Percentiles rank a stretch among this genome's conserved stretches.
These are phyloP conservation scores for Hemicrepidius hirtus DNA, from an alignment of 2,888 invertebrate genomes.

Conservation along the genomic window DNA sequence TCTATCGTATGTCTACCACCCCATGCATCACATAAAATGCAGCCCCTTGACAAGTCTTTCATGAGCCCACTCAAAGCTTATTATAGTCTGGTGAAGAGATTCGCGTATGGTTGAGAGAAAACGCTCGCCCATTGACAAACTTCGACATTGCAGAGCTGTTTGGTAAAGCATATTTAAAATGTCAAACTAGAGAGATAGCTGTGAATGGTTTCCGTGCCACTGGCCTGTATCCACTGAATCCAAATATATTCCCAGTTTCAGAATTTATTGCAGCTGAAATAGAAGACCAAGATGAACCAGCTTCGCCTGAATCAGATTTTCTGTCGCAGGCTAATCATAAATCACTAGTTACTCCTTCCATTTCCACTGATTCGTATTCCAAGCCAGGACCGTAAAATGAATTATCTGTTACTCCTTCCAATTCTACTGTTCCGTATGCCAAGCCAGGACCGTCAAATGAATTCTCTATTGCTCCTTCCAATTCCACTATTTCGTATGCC, in stretches of 20 bases:
- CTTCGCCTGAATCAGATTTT: too few species aligned
- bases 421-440: neutral
- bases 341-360: neutral
- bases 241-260: conserved; percentile 52
- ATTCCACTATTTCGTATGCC: neutral
- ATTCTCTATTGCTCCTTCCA: neutral
- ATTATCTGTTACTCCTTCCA: conserved; percentile 5
- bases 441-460: conserved; percentile 7
- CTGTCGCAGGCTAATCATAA: neutral
- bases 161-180: conserved; percentile 60
- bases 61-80: conserved; percentile 65
- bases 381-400: neutral
- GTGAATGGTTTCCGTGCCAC: conserved; percentile 43
- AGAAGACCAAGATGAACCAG: conserved; percentile 1
- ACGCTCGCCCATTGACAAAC: conserved; percentile 48
- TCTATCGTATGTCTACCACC: conserved; percentile 50
- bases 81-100: conserved; percentile 62
- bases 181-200: conserved; percentile 52
- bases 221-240: conserved; percentile 59
- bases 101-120: conserved; percentile 58
- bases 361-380: neutral
- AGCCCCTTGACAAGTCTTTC: conserved; percentile 64
- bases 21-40: conserved; percentile 65
- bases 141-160: conserved; percentile 58
- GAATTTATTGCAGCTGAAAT: conserved; percentile 41